Evolutionary conservation across 2,113 vertebrate genomes (phyloP).

Genomic region (Eurystomus gularis): DNA sequence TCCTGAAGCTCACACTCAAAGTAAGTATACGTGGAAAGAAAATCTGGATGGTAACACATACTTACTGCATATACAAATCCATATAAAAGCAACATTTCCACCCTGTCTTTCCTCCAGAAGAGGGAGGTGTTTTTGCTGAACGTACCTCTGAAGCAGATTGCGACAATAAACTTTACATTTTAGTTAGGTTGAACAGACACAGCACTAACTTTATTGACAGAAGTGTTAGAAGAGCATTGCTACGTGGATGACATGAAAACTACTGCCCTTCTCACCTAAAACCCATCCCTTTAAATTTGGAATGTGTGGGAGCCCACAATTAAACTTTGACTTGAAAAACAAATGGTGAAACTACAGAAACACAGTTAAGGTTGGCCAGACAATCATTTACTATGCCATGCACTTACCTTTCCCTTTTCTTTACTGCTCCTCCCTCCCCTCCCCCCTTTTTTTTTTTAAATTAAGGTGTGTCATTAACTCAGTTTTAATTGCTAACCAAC

Average conservation of each 20-base stretch:
- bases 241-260: not conserved
- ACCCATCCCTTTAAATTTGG: not conserved
- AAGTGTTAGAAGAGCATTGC: not conserved
- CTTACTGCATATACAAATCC: not conserved
- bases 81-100: not conserved
- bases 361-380: not conserved
- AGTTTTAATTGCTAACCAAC: not conserved
- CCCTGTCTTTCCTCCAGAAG: not conserved
- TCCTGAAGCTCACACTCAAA: not conserved
- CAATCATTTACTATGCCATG: not conserved
- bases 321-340: not conserved
- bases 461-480: not conserved
- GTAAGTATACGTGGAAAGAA: not conserved
- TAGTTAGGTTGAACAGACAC: not conserved
- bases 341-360: not conserved
- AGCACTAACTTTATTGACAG: not conserved
- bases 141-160: not conserved
- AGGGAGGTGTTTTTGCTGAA: not conserved
- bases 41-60: not conserved
- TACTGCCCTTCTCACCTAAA: not conserved
- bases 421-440: accelerated
- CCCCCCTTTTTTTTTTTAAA: not conserved
- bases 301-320: not conserved
- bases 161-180: not conserved
- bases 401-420: not conserved